phyloP scores from a whole-genome alignment of 1,140 invertebrate species.

The Gyrodactylus bullatarudis region DNA sequence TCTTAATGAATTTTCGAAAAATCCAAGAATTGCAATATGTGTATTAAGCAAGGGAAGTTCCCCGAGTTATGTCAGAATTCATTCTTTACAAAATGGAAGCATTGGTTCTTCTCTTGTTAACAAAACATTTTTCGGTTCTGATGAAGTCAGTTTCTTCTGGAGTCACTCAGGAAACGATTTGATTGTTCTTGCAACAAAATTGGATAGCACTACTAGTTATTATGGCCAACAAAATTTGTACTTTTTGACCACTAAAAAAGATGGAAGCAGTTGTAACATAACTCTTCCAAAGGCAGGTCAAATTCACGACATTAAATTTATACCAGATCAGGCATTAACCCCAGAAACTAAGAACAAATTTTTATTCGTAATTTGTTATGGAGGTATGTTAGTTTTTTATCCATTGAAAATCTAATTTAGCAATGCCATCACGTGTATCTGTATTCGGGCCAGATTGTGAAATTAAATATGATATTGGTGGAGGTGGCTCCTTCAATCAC shows the following conservation, averaged over 20 bases:
- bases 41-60: not conserved
- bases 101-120: not conserved
- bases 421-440: not conserved
- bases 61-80: not conserved
- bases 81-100: not conserved
- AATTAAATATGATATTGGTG: not conserved
- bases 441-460: not conserved
- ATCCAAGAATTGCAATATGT: not conserved
- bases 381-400: not conserved
- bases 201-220: not conserved
- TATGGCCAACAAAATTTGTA: not conserved
- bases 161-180: not conserved
- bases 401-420: not conserved
- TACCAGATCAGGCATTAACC: no score
- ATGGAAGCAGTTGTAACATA: not conserved
- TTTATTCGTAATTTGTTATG: not conserved
- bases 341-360: no score
- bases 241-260: not conserved
- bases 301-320: not conserved
- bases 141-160: not conserved
- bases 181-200: not conserved
- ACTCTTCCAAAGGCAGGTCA: not conserved
- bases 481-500: not conserved
- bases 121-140: not conserved
- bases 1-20: not conserved